A percentile compares a stretch with the other conserved stretches of the same genome.
phyloP scores from a whole-genome alignment of 2,888 invertebrate species.

The Anodontia alba region DNA sequence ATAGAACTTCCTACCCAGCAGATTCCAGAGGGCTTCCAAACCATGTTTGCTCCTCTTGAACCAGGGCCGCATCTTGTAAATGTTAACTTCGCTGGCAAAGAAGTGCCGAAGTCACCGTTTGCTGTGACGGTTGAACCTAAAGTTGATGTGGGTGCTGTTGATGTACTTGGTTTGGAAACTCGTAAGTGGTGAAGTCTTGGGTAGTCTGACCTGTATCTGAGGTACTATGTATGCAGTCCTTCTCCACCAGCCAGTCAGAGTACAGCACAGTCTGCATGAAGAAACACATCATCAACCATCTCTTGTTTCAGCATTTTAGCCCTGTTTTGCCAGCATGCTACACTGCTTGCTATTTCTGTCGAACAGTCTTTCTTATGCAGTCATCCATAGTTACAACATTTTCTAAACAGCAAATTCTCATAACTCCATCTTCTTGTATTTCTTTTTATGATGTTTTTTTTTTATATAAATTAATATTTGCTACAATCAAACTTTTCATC shows the following conservation, averaged over 20 bases:
- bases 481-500: no score
- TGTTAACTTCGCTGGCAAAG: constrained; percentile 82
- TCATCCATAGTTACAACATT: no score
- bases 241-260: background rate
- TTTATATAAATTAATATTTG: no score
- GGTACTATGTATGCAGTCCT: background rate
- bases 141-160: constrained; percentile 88
- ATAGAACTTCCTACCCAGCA: constrained; percentile 92
- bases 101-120: constrained; percentile 83
- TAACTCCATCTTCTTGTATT: no score
- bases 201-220: background rate
- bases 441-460: no score
- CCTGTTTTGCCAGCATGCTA: constrained; percentile 3
- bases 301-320: constrained; percentile 11
- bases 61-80: constrained; percentile 84
- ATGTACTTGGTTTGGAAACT: constrained; percentile 89
- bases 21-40: constrained; percentile 89
- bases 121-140: constrained; percentile 81
- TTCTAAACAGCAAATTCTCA: no score
- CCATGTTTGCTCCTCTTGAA: constrained; percentile 83
- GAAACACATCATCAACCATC: background rate
- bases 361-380: no score
- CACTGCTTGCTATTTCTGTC: background rate
- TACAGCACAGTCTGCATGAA: background rate
- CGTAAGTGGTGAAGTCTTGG: constrained; percentile 89